Percentiles rank a stretch among this genome's conserved stretches.
These are phyloP conservation scores for Sebastes vulpes DNA, from an alignment of 2,797 vertebrate genomes.

Conservation along the genomic window DNA sequence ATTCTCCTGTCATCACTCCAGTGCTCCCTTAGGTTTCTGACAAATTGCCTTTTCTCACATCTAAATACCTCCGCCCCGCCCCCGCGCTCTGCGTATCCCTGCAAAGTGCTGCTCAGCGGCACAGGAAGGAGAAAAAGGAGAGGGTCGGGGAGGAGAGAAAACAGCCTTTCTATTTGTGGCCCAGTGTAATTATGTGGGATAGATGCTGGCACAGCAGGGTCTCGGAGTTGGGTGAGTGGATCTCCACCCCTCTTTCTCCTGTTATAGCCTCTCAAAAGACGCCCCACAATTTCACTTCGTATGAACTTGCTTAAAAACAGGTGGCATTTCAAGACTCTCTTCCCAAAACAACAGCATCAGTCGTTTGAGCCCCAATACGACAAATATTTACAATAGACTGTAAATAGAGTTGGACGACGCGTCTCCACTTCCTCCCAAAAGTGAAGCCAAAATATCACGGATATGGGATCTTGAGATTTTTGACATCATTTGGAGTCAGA, in stretches of 20 bases:
- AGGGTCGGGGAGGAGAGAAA: constrained; percentile 36
- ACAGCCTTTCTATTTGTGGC: constrained; percentile 68
- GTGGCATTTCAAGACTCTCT: background rate
- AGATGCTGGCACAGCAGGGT: constrained; percentile 59
- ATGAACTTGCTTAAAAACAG: background rate
- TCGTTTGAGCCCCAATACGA: background rate
- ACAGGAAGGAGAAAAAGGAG: constrained; percentile 24
- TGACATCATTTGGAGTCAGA: no score
- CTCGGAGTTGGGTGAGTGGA: constrained; percentile 31
- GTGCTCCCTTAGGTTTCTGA: constrained; percentile 57
- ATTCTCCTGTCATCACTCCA: constrained; percentile 63
- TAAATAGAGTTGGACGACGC: background rate
- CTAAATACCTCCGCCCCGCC: constrained; percentile 37
- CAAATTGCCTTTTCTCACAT: constrained; percentile 69
- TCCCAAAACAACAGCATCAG: background rate
- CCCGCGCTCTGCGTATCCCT: constrained; percentile 7
- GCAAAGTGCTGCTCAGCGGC: constrained; percentile 34
- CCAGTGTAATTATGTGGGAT: constrained; percentile 69
- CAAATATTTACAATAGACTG: background rate
- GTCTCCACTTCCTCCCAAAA: no score
- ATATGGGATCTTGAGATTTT: no score
- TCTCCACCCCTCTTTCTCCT: constrained; percentile 32
- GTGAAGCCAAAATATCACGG: no score
- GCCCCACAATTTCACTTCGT: background rate
- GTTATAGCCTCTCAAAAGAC: background rate